Conservation (phyloP, 2,113 vertebrate species). For the Melanerpes aurifrons region DNA sequence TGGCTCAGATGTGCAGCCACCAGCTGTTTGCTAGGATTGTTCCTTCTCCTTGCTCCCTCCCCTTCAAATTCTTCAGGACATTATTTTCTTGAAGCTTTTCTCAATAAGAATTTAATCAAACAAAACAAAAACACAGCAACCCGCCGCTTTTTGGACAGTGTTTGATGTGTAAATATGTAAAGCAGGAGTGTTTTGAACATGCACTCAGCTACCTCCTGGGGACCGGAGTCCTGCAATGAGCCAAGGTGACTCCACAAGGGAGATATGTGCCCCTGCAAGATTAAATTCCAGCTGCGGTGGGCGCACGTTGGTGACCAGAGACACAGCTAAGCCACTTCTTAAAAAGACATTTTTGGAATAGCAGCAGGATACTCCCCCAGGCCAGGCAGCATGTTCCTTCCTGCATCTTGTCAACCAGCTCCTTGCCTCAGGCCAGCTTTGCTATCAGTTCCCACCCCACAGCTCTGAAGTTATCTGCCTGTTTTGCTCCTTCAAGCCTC, state of each 20-base stretch:
- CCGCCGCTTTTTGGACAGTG: conserved; percentile 44
- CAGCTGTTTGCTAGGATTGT: conserved; percentile 64
- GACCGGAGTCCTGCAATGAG: not conserved
- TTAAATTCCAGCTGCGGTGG: conserved; percentile 41
- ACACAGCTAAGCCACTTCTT: conserved; percentile 17
- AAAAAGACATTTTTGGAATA: conserved; percentile 11
- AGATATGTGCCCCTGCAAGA: conserved; percentile 30
- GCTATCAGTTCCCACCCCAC: not conserved
- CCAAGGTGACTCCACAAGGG: conserved; percentile 44
- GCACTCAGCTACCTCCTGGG: conserved; percentile 44
- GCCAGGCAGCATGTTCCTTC: not conserved
- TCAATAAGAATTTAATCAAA: conserved; percentile 66
- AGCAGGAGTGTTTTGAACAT: conserved; percentile 59
- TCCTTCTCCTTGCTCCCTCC: conserved; percentile 41
- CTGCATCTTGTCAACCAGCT: not conserved
- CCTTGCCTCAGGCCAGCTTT: accelerated
- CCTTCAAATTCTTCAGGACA: conserved; percentile 47
- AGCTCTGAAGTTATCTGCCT: not conserved
- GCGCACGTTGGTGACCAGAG: conserved; percentile 22
- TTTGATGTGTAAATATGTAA: conserved; percentile 73
- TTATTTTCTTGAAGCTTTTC: conserved; percentile 64
- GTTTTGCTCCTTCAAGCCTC: not conserved
- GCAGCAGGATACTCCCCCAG: not conserved
- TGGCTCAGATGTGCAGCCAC: conserved; percentile 41
- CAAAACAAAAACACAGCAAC: conserved; percentile 66